Percentiles rank a stretch among this genome's conserved stretches.
These are phyloP conservation scores for Lasioglossum zephyrum DNA, from an alignment of 2,888 invertebrate species.

Conservation along the genomic window DNA sequence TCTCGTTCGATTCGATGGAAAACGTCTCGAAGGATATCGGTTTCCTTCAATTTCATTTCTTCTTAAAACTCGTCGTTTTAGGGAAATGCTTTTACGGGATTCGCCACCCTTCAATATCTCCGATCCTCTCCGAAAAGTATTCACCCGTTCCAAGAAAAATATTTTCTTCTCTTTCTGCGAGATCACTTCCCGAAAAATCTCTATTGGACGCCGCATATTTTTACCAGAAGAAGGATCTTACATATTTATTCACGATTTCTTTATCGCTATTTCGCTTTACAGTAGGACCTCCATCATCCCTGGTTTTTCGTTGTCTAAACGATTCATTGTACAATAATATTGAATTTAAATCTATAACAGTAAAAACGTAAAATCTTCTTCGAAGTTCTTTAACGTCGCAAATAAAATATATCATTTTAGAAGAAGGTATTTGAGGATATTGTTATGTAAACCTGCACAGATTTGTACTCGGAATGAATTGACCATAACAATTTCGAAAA, in stretches of 20 bases:
- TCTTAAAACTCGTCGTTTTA: neutral
- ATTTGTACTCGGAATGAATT: neutral
- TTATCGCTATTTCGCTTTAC: neutral
- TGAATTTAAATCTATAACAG: neutral
- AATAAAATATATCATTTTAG: neutral
- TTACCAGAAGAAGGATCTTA: neutral
- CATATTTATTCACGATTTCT: neutral
- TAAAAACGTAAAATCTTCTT: neutral
- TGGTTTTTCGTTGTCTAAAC: neutral
- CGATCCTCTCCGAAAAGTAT: neutral
- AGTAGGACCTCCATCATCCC: constrained; percentile 1
- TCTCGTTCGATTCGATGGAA: neutral
- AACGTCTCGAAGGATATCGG: neutral
- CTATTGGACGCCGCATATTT: neutral
- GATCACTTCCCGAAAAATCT: neutral
- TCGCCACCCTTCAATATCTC: neutral
- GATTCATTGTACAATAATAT: neutral
- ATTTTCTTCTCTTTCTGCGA: neutral
- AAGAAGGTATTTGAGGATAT: neutral
- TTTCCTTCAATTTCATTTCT: neutral
- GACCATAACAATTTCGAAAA: neutral
- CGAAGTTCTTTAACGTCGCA: neutral
- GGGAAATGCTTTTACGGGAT: neutral
- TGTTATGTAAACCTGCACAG: neutral
- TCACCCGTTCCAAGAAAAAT: neutral